phyloP scores from a whole-genome alignment of 1,140 invertebrate species.

The Cyclina sinensis region DNA sequence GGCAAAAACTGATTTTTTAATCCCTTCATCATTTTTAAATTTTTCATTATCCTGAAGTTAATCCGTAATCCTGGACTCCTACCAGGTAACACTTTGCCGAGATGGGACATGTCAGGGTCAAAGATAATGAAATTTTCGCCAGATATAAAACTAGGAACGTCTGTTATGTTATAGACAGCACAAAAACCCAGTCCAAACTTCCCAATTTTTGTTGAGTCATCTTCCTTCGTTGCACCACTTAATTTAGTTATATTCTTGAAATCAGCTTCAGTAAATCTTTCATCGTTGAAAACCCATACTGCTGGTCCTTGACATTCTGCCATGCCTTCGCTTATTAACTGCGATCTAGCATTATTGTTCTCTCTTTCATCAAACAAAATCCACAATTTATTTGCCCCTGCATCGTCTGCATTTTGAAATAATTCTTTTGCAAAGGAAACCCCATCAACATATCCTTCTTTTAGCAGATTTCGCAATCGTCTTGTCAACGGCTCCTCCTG shows the following conservation, averaged over 20 bases:
- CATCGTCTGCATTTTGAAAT: slow-evolving; percentile 85
- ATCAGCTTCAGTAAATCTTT: slow-evolving; percentile 79
- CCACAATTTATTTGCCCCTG: slow-evolving; percentile 86
- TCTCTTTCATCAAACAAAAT: slow-evolving; percentile 86
- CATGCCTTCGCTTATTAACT: slow-evolving; percentile 80
- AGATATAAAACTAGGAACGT: slow-evolving; percentile 84
- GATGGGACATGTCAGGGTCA: slow-evolving; percentile 83
- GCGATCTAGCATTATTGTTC: slow-evolving; percentile 73
- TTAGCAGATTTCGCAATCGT: slow-evolving; percentile 73
- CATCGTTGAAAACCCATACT: slow-evolving; percentile 83
- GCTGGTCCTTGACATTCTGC: slow-evolving; percentile 81
- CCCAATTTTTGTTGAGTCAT: slow-evolving; percentile 79
- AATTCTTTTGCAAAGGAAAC: slow-evolving; percentile 83
- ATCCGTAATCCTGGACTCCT: slow-evolving; percentile 80
- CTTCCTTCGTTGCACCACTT: slow-evolving; percentile 80
- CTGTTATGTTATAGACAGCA: slow-evolving; percentile 85
- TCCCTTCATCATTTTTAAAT: slow-evolving; percentile 69
- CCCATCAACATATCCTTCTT: slow-evolving; percentile 79
- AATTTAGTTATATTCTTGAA: slow-evolving; percentile 81
- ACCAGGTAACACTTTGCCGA: slow-evolving; percentile 72
- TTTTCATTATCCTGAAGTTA: slow-evolving; percentile 71
- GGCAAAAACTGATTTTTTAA: slow-evolving; percentile 79
- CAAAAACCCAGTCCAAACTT: slow-evolving; percentile 85
- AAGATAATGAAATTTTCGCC: slow-evolving; percentile 82
- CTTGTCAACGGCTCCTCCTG: slow-evolving; percentile 79